Evolutionary conservation across 2,113 vertebrate genomes (phyloP), one percentile per base, ranked within the genome.

Genomic region (Jaculus jaculus): DNA sequence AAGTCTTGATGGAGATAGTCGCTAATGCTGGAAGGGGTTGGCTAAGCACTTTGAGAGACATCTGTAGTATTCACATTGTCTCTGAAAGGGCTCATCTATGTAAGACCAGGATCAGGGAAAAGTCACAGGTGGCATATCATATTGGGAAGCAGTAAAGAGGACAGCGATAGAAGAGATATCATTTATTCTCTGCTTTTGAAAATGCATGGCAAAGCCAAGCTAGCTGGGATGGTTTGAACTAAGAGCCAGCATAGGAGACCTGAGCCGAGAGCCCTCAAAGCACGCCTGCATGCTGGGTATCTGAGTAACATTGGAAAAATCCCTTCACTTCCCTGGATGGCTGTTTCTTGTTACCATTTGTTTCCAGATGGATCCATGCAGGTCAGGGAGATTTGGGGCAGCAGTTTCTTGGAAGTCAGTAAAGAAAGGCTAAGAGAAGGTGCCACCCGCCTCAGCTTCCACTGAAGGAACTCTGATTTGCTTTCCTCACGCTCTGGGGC

Each of bases 131-230:
- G 92, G 68, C 95, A 86, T 92, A 86, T 32, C 5, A 17, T n/a
- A 78, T 51, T 83, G 87, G 73, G 93, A 96, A 97, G 92, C 86
- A 88, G 92, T 88, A 78, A 71, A 95, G 90, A 94, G 94, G 66
- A 94, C 81, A 94, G 95, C 95, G 84, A 96, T 95, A 93, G 74
- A 90, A 92, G 63, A 97, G 92, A 96, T 84, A 90, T 66, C 39
- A 0, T 95, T 96, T 97, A 85, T 85, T 90, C 89, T 91, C 92
- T 96, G 2, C 78, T 95, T 21, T 73, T 94, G 96, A 95, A 72
- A 63, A 96, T 91, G 92, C 85, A 71, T 89, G 84, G 90, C 84
- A 47, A 95, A 74, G 75, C 7, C 11, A 93, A 94, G 95, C 95
- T 96, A 90, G 81, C 7, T 12, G 26, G 93, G 92, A 87, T 88